Evolutionary conservation across 2,888 invertebrate genomes (phyloP).

Genomic region (Alviniconcha strummeri): DNA sequence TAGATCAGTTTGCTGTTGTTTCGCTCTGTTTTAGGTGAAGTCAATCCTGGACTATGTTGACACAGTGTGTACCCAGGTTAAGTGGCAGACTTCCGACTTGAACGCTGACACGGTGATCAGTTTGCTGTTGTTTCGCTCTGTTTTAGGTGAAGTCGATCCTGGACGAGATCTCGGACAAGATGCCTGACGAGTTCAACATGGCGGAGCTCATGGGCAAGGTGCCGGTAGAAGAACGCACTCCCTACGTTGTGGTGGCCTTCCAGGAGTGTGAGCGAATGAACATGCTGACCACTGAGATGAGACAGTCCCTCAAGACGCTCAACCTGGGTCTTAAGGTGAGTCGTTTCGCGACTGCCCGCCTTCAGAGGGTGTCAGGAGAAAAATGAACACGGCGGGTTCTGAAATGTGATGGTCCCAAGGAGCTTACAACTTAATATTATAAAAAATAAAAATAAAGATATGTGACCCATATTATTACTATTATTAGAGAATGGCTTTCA

Average conservation of each 20-base stretch:
- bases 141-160: constrained; percentile 90
- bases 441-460: background rate
- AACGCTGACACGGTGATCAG: no score
- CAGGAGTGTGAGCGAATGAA: constrained; percentile 98
- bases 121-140: background rate
- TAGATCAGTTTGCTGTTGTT: no score
- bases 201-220: constrained; percentile 91
- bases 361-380: background rate
- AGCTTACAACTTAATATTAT: background rate
- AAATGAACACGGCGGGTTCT: background rate
- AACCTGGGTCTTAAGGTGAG: constrained; percentile 92
- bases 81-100: no score
- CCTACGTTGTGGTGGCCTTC: constrained; percentile 90
- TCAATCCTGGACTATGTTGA: no score
- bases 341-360: background rate
- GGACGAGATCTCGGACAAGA: constrained; percentile 94
- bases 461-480: no score
- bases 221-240: constrained; percentile 92
- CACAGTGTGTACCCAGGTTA: no score
- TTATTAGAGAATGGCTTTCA: no score
- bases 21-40: no score
- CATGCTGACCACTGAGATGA: constrained; percentile 91
- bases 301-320: constrained; percentile 90
- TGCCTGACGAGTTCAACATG: constrained; percentile 98
- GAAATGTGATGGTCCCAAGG: background rate